Base-by-base conservation (phyloP, 2,113 vertebrate genomes). In the Leptobrachium ailaonicum region DNA sequence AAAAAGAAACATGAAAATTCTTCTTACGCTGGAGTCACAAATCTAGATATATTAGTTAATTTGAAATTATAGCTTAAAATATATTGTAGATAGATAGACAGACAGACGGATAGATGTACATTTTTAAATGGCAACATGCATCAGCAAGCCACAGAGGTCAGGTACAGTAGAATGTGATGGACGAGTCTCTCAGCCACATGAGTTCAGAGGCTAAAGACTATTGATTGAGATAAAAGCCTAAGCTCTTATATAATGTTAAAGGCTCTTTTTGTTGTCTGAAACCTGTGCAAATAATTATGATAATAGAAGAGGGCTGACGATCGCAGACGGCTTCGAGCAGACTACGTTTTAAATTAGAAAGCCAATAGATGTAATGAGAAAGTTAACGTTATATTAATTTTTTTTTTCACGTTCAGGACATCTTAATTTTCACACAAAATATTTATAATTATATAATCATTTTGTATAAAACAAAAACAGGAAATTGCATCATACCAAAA, bases 171-270 rank as follows among this genome's bases (percentile, higher is more conserved):
- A 92, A 90, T 84, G 86, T 91, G 90, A 92, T 64, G 9, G 87
- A 90, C 90, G 88, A 87, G 87, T 89, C 90, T 89, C 92, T 83
- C 86, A 87, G 89, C 90, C 90, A 91, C 90, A 87, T 0, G 62
- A 92, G 91, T 95, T 94, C 92, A 93, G 92, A 94, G 91, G 91
- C 92, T 94, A 94, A 94, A 92, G 91, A 93, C 91, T 94, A 94
- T 94, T 92, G 91, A 94, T 93, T 92, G 90, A 91, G 88, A 94
- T 93, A 92, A 93, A 95, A 95, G 93, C 88, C 87, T 86, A 84
- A 85, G 89, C 89, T 91, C 92, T 93, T 92, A 92, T 92, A 89
- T 92, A 92, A 93, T 90, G 88, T 91, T 91, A 91, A 92, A 91
- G 89, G 91, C 90, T 91, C 86, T 90, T 84, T 86, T 92, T 91